Evolutionary conservation across 1,140 invertebrate genomes (phyloP), one percentile per base, ranked within the genome.

Genomic region (Micrasema longulum): DNA sequence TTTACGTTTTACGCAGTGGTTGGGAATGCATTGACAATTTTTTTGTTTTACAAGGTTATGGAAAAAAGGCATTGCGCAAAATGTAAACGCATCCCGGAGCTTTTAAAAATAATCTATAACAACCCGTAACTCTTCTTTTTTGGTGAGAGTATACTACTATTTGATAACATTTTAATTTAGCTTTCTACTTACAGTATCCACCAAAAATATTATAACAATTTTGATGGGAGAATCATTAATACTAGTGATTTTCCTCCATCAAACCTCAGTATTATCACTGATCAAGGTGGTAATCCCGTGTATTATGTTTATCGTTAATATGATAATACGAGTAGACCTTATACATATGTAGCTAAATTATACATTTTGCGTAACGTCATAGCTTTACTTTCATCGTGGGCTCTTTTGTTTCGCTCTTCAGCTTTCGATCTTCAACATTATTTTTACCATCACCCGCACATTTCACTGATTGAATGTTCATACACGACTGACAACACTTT

Each of bases 11-110:
- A 41, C 43, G 62, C 62, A 64, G 62, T 64, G 62, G 43, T 31
- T 64, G 62, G 20, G 55, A 64, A 64, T 64, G 41, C 23, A 2
- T 20, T 64, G 43, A 10, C 16, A 47, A 26, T n/a, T 31, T 64
- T n/a, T 53, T 47, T 36, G 18, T 38, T 62, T 38, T 1, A 14
- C 3, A 36, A 14, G 18, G 23, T 62, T 48, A 11, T 64, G 18
- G 48, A 22, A 35, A n/a, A 38, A 20, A 18, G 64, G 26, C 64
- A 38, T 66, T 66, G 47, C 48, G 64, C 64, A 66, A 66, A 66
- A 66, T 66, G 22, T 64, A 64, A 60, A 60, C 55, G 9, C 36
- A 38, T 20, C 43, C 48, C 48, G 12, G 23, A 22, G 48, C 48
- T 52, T 52, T 4, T 22, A 10, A 5, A 47, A 47, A 47, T n/a